Conservation (phyloP, 2,113 vertebrate species). For the Typhlomys cinereus region DNA sequence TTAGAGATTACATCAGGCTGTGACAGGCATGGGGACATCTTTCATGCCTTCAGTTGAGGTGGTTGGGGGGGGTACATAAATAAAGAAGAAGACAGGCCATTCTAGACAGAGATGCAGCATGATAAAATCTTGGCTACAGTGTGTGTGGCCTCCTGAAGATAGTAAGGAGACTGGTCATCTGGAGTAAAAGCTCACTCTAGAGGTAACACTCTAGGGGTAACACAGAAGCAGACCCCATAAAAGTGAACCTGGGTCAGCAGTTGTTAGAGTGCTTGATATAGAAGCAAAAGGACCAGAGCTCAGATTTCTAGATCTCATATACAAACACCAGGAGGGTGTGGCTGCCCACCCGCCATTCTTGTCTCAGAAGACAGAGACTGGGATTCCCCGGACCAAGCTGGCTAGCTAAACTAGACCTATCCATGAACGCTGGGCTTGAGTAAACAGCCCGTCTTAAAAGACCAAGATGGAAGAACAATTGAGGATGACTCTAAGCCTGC, state of each 20-base stretch:
- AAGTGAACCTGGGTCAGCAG: too few relatives aligned
- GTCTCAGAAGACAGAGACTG: too few relatives aligned
- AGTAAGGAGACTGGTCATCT: not conserved
- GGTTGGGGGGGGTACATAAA: not conserved
- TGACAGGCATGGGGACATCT: not conserved
- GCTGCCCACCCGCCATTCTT: too few relatives aligned
- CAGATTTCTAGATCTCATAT: too few relatives aligned
- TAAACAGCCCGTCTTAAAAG: too few relatives aligned
- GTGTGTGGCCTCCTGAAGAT: not conserved
- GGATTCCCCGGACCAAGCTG: too few relatives aligned
- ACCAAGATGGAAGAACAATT: too few relatives aligned
- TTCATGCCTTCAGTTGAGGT: not conserved
- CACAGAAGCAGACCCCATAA: not conserved
- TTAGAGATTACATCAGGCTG: not conserved
- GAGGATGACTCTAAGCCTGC: too few relatives aligned
- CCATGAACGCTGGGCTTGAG: not conserved
- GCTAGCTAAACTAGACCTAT: not conserved
- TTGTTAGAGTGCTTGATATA: too few relatives aligned
- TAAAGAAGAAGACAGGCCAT: not conserved
- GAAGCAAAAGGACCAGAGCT: too few relatives aligned
- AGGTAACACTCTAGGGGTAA: too few relatives aligned
- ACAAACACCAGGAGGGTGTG: too few relatives aligned
- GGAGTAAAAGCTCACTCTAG: not conserved
- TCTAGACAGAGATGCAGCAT: not conserved
- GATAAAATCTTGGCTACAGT: not conserved